Evolutionary conservation across 1,140 invertebrate genomes (phyloP).

Genomic region (Scaptomyza montana): DNA sequence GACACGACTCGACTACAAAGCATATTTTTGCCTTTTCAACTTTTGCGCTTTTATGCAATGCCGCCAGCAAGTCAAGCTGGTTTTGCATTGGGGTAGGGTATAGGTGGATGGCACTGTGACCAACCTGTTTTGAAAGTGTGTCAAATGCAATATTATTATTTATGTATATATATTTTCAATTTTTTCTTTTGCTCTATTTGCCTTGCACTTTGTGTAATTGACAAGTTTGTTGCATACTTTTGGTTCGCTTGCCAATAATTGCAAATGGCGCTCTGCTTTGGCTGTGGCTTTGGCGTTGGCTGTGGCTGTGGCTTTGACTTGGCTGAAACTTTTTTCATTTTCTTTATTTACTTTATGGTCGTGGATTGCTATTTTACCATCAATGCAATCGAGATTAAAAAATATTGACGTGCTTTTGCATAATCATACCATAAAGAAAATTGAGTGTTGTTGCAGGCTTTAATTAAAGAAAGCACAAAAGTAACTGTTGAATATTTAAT

Average conservation of each 20-base stretch:
- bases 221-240: slow-evolving; percentile 52
- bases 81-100: not conserved
- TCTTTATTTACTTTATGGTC: not conserved
- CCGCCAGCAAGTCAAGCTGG: slow-evolving; percentile 8
- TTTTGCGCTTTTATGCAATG: slow-evolving; percentile 50
- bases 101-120: not conserved
- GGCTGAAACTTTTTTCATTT: slow-evolving; percentile 1
- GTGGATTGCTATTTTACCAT: slow-evolving; percentile 3
- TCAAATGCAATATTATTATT: slow-evolving; percentile 58
- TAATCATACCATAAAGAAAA: not conserved
- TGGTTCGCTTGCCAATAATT: slow-evolving; percentile 41
- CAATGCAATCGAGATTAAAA: slow-evolving; percentile 19
- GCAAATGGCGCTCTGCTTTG: slow-evolving; percentile 21
- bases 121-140: slow-evolving; percentile 40
- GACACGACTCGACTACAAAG: slow-evolving; percentile 55
- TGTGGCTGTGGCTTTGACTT: not conserved
- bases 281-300: not conserved
- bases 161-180: slow-evolving; percentile 31
- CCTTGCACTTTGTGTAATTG: slow-evolving; percentile 50
- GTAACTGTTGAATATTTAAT: no score
- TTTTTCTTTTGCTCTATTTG: slow-evolving; percentile 30
- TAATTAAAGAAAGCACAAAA: slow-evolving; percentile 19
- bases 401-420: slow-evolving; percentile 12
- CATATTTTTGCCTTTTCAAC: slow-evolving; percentile 53
- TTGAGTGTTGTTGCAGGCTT: not conserved